Evolutionary conservation across 2,888 invertebrate species (phyloP).

Genomic region (Drosophila acutilabella): DNA sequence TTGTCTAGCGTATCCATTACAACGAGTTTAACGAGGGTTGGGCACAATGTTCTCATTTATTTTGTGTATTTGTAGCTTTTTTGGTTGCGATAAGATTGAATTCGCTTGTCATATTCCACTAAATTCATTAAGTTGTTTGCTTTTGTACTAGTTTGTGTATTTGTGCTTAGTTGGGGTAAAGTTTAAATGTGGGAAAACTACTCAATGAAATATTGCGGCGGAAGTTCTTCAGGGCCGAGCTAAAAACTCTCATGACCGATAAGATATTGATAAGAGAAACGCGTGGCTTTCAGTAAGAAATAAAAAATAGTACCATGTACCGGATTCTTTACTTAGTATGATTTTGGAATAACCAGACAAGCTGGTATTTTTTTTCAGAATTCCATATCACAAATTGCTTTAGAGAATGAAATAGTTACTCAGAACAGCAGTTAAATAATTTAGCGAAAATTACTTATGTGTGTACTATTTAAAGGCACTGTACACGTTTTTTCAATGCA

Average conservation of each 20-base stretch:
- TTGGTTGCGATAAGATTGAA: conserved; percentile 41
- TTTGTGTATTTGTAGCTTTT: conserved; percentile 18
- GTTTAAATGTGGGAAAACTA: conserved; percentile 36
- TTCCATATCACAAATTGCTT: neutral
- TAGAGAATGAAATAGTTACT: neutral
- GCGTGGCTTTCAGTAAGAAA: conserved; percentile 11
- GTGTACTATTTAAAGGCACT: neutral
- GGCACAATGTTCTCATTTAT: conserved; percentile 6
- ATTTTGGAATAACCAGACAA: conserved; percentile 15
- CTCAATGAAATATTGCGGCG: conserved; percentile 50
- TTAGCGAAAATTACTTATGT: neutral
- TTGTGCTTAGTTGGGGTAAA: conserved; percentile 5
- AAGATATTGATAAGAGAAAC: conserved; percentile 51
- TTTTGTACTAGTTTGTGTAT: neutral
- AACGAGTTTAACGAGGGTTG: conserved; percentile 10
- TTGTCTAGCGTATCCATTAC: conserved; percentile 51
- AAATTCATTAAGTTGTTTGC: conserved; percentile 15
- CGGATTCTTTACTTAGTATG: neutral
- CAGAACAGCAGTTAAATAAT: too few species aligned
- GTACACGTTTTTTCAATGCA: neutral
- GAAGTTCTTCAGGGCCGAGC: conserved; percentile 37
- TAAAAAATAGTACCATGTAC: neutral
- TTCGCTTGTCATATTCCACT: conserved; percentile 1
- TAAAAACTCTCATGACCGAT: conserved; percentile 40
- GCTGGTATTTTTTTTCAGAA: neutral